Base-by-base conservation (phyloP, 2,888 invertebrate genomes). In the Phalangium opilio region DNA sequence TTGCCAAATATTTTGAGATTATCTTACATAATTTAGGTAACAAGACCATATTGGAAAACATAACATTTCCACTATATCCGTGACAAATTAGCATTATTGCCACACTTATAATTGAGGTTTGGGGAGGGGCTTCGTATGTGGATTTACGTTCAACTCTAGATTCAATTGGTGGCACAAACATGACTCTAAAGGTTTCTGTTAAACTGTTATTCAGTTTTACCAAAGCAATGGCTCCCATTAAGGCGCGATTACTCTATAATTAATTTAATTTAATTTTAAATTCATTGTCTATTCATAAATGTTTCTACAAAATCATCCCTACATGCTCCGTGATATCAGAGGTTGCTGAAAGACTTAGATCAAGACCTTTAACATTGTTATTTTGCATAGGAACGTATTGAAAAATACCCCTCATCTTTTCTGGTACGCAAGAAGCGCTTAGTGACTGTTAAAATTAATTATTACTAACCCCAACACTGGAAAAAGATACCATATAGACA, bases 21-120 rank as follows among this genome's bases (percentile, higher is more conserved):
- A 27, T 39, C 35, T 19, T 27, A 27, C 27, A 27, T 27, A 27
- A 3, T 38, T 14, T 38, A 32, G 53, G 54, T 19, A 54, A 41
- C 8, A 57, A 21, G 4, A 45, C 41, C 40, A 55, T 45, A 47
- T 57, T 55, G 33, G 57, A 51, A 44, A 57, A 55, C 41, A 51
- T 50, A 39, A 57, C 52, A 20, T 45, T 52, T 34, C 58, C 58
- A 36, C 53, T 45, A 43, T 55, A 57, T 5, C 58, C 58, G 47
- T 51, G 54, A 46, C 58, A 58, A 34, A 50, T 47, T 3, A 57
- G 32, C 58, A 58, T 58, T 12, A 56, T 33, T 27, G 54, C 54
- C 20, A 58, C 50, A 45, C 54, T 50, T 21, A 18, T 11, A 11
- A 57, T 50, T 27, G 27, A 7, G 4, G 27, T 27, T 27, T 27